Conservation (phyloP, 2,888 invertebrate genomes). For the Lordiphosa fenestrarum region DNA sequence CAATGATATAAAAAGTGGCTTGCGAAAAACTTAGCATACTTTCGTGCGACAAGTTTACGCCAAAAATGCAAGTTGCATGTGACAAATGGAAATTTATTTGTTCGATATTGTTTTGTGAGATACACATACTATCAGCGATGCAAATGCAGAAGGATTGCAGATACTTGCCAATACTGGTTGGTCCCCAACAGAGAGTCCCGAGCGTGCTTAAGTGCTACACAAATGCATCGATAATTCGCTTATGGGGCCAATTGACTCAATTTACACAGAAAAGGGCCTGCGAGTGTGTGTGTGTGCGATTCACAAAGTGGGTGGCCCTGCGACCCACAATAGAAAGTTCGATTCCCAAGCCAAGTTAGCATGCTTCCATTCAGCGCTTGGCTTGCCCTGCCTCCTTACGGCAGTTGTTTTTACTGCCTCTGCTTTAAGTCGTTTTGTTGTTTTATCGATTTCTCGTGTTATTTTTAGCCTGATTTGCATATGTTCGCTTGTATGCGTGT, state of each 20-base stretch:
- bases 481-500: slow-evolving; percentile 22
- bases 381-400: slow-evolving; percentile 17
- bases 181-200: slow-evolving; percentile 19
- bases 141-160: slow-evolving; percentile 28
- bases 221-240: slow-evolving; percentile 72
- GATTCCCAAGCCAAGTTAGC: slow-evolving; percentile 23
- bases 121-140: slow-evolving; percentile 8
- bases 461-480: slow-evolving; percentile 71
- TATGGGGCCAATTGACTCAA: slow-evolving; percentile 63
- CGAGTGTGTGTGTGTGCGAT: slow-evolving; percentile 3
- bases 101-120: slow-evolving; percentile 4
- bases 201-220: slow-evolving; percentile 69
- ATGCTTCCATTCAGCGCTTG: slow-evolving; percentile 5
- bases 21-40: slow-evolving; percentile 29
- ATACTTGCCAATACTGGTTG: slow-evolving; percentile 18
- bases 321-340: slow-evolving; percentile 28
- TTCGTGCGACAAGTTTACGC: slow-evolving; percentile 9
- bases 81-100: not conserved
- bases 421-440: slow-evolving; percentile 50
- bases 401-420: slow-evolving; percentile 38
- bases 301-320: slow-evolving; percentile 14
- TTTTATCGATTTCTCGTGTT: slow-evolving; percentile 71
- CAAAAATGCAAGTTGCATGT: not conserved
- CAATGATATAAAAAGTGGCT: not conserved
- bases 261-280: slow-evolving; percentile 35